Evolutionary conservation across 2,113 vertebrate species (phyloP).

Genomic region (Murina feae): DNA sequence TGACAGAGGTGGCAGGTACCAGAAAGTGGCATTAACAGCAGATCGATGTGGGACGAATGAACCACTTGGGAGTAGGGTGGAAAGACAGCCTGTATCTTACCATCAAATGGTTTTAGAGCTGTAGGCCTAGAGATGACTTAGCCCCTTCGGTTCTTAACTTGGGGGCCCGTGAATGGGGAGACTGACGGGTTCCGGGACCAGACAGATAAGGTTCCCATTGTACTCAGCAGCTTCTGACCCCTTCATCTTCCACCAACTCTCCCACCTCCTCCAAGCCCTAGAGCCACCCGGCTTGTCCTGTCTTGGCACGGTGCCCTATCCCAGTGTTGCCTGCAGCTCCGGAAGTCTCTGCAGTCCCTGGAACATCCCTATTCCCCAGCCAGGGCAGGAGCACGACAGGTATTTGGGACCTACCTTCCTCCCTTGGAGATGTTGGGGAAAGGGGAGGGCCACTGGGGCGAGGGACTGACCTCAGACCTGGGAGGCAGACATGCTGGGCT

Average conservation of each 20-base stretch:
- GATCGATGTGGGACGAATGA: background rate
- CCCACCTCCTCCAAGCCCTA: background rate
- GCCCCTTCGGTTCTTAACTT: background rate
- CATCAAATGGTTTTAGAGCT: background rate
- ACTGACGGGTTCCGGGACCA: background rate
- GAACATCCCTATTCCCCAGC: background rate
- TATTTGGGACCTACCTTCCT: background rate
- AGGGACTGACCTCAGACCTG: background rate
- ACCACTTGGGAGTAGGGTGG: too few species aligned
- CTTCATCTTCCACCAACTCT: background rate
- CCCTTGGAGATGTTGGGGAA: background rate
- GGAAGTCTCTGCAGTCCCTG: background rate
- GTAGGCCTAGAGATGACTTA: background rate
- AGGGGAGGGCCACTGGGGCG: background rate
- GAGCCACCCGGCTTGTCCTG: background rate
- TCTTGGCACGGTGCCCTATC: background rate
- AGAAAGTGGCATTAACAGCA: background rate
- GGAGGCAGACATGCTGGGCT: background rate
- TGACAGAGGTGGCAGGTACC: background rate
- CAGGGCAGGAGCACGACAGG: background rate
- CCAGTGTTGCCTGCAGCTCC: background rate
- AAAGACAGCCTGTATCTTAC: background rate
- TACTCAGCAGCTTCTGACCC: background rate
- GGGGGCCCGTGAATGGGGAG: background rate
- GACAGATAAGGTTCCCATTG: background rate